Conservation (phyloP, 2,113 vertebrate species). For the Sturnira hondurensis region DNA sequence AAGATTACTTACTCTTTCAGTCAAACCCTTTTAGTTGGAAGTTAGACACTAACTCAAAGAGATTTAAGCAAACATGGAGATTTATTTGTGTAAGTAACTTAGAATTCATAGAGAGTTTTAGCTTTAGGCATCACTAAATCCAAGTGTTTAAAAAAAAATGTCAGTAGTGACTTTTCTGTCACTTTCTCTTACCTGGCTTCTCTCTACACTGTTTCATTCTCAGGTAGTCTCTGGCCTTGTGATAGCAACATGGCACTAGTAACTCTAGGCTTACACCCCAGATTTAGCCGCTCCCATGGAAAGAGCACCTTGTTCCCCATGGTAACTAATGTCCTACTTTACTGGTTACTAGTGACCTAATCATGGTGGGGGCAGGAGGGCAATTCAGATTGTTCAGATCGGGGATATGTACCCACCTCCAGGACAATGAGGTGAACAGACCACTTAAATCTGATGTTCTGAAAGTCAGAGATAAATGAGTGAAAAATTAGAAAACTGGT, state of each 20-base stretch:
- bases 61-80: background rate
- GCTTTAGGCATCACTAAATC: background rate
- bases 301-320: background rate
- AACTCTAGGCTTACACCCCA: background rate
- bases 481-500: background rate
- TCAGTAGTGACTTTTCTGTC: background rate
- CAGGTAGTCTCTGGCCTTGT: background rate
- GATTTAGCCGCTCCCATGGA: background rate
- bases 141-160: background rate
- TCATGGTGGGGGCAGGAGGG: rapidly evolving
- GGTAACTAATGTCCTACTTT: background rate
- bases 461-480: background rate
- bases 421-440: too few species aligned
- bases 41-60: background rate
- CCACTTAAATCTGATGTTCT: background rate
- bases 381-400: background rate
- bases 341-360: background rate
- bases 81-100: background rate
- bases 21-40: background rate
- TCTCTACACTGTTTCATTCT: background rate
- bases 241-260: background rate
- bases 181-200: background rate
- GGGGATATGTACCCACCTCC: background rate
- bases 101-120: background rate
- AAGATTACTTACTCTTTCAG: background rate